Percentiles rank a stretch among this genome's conserved stretches.
Evolutionary conservation across 2,888 invertebrate species (phyloP).

Genomic region (Cryptus armator): DNA sequence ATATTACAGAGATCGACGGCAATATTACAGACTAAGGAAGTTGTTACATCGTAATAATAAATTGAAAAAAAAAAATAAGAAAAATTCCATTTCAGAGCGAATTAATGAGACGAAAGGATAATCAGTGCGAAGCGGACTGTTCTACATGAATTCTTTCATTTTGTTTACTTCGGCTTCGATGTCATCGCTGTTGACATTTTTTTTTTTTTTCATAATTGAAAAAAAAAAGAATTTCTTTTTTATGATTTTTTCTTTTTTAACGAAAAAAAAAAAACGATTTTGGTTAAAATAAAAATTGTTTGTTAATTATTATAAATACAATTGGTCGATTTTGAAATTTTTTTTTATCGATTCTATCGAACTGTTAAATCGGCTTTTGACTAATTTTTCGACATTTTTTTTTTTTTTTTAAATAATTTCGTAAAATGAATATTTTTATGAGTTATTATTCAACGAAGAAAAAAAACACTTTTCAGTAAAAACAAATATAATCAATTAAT

Average conservation of each 20-base stretch:
- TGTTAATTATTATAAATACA: too few species aligned
- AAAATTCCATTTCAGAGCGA: background rate
- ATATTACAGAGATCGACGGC: background rate
- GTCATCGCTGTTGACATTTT: background rate
- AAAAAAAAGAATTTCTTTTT: too few species aligned
- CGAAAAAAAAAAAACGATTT: too few species aligned
- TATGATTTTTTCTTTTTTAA: background rate
- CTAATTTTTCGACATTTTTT: too few species aligned
- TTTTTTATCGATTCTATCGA: background rate
- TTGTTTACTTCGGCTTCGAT: background rate
- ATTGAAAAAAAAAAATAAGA: background rate
- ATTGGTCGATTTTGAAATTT: too few species aligned
- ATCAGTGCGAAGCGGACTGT: slow-evolving; percentile 40
- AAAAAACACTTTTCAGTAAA: too few species aligned
- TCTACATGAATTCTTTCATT: background rate
- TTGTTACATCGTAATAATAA: background rate
- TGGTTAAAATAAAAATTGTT: too few species aligned
- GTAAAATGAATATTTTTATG: too few species aligned
- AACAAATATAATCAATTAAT: too few species aligned
- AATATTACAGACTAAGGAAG: background rate
- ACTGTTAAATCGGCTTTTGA: background rate
- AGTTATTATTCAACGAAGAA: too few species aligned
- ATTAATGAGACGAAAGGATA: background rate
- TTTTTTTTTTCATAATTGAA: background rate
- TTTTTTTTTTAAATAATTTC: too few species aligned